Evolutionary conservation across 2,888 invertebrate species (phyloP), one percentile per base, ranked within the genome.

Genomic region (Neoitamus cyanurus): DNA sequence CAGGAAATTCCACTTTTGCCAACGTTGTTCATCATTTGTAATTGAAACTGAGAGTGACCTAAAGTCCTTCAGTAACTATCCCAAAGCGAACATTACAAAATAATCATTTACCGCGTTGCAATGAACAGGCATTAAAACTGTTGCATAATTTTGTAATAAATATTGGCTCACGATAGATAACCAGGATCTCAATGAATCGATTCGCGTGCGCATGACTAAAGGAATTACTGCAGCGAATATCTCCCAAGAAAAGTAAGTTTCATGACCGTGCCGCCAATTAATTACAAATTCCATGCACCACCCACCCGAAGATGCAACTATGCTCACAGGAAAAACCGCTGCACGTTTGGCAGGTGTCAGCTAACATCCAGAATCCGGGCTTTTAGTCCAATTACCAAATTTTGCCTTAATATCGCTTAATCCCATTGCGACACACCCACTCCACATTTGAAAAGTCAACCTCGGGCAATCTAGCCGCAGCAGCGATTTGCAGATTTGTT

Each of bases 231-330:
- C 58, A 25, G 6, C 58, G 58, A 42, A 6, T 15, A 58, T 58
- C 25, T 15, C 25, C 58, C 58, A 42, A 42, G 58, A 15, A 58
- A 58, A 25, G 25, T 58, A 58, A 58, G 2, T 31, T 73, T 73
- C 83, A 83, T 83, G 72, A 83, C 72, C 34, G 34, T 73, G 73
- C 72, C 30, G 31, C 1, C 73, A 73, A 73, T 83, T 83, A 83
- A 83, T 83, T 83, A 83, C 31, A 83, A 48, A 83, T 83, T 83
- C 83, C 83, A 83, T 83, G 83, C 46, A 31, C 82, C 68, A 37
- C 82, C 82, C 25, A 82, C 37, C 31, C 20, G 36, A 28, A n/a
- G 69, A 82, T 28, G n/a, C 15, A n/a, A 58, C 2, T 58, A 58
- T 20, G 34, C 58, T 58, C 25, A 48, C 15, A 42, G 42, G 48